These are phyloP conservation scores for Columba guinea DNA, from an alignment of 2,797 vertebrate species.

Conservation along the genomic window DNA sequence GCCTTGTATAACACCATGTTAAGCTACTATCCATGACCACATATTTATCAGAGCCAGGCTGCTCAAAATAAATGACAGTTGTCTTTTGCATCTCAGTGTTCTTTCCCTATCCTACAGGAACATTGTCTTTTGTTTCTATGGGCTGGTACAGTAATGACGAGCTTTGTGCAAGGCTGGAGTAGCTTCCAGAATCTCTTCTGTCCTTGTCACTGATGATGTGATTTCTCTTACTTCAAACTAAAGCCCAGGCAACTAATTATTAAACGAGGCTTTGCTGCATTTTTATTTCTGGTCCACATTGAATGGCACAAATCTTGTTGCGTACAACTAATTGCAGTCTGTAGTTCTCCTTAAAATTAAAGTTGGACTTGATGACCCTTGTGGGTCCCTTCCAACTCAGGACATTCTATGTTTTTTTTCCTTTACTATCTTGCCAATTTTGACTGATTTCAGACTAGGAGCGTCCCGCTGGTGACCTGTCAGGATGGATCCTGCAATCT, in stretches of 20 bases:
- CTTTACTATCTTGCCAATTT: rapidly evolving
- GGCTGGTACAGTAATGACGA: background rate
- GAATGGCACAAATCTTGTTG: background rate
- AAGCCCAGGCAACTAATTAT: background rate
- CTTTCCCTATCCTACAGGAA: background rate
- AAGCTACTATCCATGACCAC: background rate
- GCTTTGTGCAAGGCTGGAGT: background rate
- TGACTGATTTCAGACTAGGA: background rate
- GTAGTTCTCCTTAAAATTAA: background rate
- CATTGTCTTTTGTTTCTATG: background rate
- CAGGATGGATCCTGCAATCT: background rate
- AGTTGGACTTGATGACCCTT: too few relatives aligned
- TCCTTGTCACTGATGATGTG: background rate
- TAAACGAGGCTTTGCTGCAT: background rate
- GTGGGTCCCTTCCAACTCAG: too few relatives aligned
- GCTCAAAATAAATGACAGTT: background rate
- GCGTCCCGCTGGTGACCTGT: background rate
- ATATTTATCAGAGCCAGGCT: background rate
- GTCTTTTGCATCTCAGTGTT: background rate
- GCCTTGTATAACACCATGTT: background rate
- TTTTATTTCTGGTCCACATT: background rate
- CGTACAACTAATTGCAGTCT: background rate
- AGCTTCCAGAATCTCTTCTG: background rate
- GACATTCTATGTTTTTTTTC: background rate
- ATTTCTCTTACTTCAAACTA: background rate